phyloP scores from a whole-genome alignment of 2,888 invertebrate genomes.

The Drosophila dives region DNA sequence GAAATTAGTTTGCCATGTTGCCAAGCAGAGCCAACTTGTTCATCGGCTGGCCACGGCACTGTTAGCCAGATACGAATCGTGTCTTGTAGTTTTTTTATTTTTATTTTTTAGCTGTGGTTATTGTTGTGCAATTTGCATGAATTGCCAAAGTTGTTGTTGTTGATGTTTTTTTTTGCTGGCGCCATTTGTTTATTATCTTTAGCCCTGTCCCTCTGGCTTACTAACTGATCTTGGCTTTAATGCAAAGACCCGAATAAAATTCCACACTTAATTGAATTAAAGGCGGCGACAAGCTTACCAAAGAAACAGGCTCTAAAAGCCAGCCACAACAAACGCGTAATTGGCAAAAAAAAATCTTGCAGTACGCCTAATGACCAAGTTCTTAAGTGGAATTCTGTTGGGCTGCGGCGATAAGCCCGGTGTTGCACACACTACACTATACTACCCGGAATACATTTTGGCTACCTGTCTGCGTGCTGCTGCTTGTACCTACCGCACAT shows the following conservation, averaged over 20 bases:
- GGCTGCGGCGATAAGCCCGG: slow-evolving; percentile 57
- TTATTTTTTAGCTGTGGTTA: slow-evolving; percentile 27
- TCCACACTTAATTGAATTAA: slow-evolving; percentile 77
- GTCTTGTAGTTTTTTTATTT: slow-evolving; percentile 46
- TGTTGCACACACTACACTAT: slow-evolving; percentile 45
- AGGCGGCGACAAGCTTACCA: slow-evolving; percentile 41
- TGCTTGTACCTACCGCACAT: slow-evolving; percentile 72
- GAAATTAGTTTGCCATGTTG: slow-evolving; percentile 71
- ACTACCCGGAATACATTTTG: slow-evolving; percentile 20
- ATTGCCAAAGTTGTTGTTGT: slow-evolving; percentile 57
- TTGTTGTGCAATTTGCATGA: slow-evolving; percentile 74
- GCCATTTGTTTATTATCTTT: slow-evolving; percentile 70
- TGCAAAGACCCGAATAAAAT: slow-evolving; percentile 48
- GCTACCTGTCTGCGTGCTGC: slow-evolving; percentile 20
- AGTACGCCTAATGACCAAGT: slow-evolving; percentile 48
- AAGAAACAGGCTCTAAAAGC: slow-evolving; percentile 18
- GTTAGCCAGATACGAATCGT: slow-evolving; percentile 54
- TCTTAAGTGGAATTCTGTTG: slow-evolving; percentile 68
- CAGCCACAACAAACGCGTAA: slow-evolving; percentile 43
- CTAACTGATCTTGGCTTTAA: slow-evolving; percentile 58
- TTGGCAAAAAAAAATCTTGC: slow-evolving; percentile 52
- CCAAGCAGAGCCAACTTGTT: slow-evolving; percentile 43
- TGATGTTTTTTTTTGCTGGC: slow-evolving; percentile 50
- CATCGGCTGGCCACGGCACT: slow-evolving; percentile 30
- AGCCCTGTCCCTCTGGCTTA: slow-evolving; percentile 39